These are phyloP conservation scores for Amyelois transitella DNA, from an alignment of 1,140 invertebrate genomes.

Conservation along the genomic window DNA sequence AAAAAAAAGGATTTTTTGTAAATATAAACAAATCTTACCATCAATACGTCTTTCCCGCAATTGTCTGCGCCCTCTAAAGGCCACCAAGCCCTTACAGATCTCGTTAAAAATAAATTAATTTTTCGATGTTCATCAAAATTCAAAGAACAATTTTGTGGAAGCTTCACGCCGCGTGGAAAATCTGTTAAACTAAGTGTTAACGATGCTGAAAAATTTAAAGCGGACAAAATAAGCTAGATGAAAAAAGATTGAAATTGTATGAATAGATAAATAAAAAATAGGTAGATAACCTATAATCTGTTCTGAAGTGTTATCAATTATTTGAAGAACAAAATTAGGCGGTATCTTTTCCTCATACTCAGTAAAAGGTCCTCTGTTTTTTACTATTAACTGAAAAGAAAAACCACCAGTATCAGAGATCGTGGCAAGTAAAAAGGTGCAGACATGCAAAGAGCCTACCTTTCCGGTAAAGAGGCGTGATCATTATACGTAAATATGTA, in stretches of 20 bases:
- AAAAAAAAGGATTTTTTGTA: background rate
- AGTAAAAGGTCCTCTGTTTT: conserved; percentile 77
- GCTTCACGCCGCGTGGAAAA: conserved; percentile 57
- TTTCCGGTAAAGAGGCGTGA: too few species aligned
- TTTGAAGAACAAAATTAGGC: conserved; percentile 78
- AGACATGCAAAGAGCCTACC: too few species aligned
- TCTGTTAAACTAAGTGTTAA: conserved; percentile 52
- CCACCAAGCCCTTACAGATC: conserved; percentile 88
- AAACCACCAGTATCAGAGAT: background rate
- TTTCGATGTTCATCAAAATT: conserved; percentile 73
- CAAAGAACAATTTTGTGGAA: conserved; percentile 14
- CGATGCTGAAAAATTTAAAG: conserved; percentile 38
- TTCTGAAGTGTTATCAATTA: conserved; percentile 86
- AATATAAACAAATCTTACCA: conserved; percentile 45
- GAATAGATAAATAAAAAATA: too few species aligned
- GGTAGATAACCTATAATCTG: background rate
- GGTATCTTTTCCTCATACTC: conserved; percentile 81
- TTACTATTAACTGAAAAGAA: conserved; percentile 25
- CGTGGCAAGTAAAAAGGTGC: too few species aligned
- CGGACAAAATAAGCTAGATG: background rate
- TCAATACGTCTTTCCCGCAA: conserved; percentile 45
- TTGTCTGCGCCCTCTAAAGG: conserved; percentile 75
- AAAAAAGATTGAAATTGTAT: conserved; percentile 3
- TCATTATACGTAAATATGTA: too few species aligned
- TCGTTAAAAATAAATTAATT: conserved; percentile 87